Base-by-base conservation (phyloP, 2,797 vertebrate genomes). In the Coreius guichenoti region DNA sequence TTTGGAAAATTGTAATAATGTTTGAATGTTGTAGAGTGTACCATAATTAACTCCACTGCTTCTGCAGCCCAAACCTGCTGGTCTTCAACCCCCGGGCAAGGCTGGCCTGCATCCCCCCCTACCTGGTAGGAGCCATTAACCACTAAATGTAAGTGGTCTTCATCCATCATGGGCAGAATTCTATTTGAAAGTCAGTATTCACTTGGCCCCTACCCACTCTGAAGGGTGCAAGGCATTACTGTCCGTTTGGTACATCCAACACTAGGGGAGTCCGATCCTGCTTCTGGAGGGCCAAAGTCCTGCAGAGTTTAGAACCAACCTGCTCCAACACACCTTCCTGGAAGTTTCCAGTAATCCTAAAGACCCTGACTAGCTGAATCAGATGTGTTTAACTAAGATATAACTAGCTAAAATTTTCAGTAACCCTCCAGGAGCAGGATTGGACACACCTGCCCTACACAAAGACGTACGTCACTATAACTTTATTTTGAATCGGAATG, bases 1-100 rank as follows among this genome's bases (percentile, higher is more conserved):
- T 29, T 8, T 23, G 6, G 17, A 33, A 51, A 75, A 51, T 21
- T 45, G 43, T 29, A 9, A 63, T 29, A n/a, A 81, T 51, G 49
- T 43, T 81, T 54, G 0, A 26, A 5, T 56, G 23, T 5, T 82
- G 69, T 61, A 45, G 13, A 61, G 14, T 16, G 39, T 47, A 45
- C 43, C 11, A 54, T 73, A 23, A 54, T 54, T 39, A 21, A 72
- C 16, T 61, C 26, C 39, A 23, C 5, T 63, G 36, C 26, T 63
- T 31, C 6, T 69, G 19, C 51, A 84, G 83, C 4, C 75, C 75
- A 84, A n/a, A 79, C 4, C 26, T 47, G 3, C 19, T n/a, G 82
- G 73, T 69, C 2, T 70, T 43, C 47, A 77, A 3, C 63, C 33
- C 11, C 61, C 5, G 3, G 72, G 39, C 13, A n/a, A 31, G 14